These are phyloP conservation scores for Metellina segmentata DNA, from an alignment of 2,888 invertebrate species.

Conservation along the genomic window DNA sequence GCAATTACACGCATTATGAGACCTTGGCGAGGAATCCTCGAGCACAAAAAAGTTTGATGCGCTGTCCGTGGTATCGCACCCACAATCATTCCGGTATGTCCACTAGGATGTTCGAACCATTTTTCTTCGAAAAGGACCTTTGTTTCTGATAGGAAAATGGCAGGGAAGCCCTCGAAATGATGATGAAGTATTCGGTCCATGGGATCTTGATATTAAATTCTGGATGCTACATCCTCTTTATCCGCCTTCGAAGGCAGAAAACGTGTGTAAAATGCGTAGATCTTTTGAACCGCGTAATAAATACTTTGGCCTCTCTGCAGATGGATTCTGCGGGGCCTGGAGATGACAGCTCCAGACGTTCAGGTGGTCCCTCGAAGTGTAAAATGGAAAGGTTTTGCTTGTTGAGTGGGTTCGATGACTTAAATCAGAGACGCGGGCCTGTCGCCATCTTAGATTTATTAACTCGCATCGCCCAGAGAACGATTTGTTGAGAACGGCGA, in stretches of 20 bases:
- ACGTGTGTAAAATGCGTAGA: conserved; percentile 49
- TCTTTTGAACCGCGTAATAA: conserved; percentile 45
- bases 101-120: conserved; percentile 65
- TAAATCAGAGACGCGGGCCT: conserved; percentile 14
- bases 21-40: conserved; percentile 57
- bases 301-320: conserved; percentile 17
- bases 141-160: conserved; percentile 67
- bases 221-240: conserved; percentile 23
- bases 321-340: conserved; percentile 10
- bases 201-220: conserved; percentile 64
- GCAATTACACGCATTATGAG: conserved; percentile 71
- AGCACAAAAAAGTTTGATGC: conserved; percentile 28
- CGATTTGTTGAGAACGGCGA: neutral
- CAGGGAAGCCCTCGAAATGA: conserved; percentile 58
- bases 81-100: conserved; percentile 61
- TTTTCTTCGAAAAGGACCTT: conserved; percentile 45
- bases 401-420: conserved; percentile 40
- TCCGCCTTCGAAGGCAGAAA: conserved; percentile 12
- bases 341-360: neutral
- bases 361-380: conserved; percentile 14
- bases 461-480: neutral
- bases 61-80: conserved; percentile 61
- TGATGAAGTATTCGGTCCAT: conserved; percentile 58
- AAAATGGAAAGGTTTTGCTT: neutral
- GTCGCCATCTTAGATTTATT: neutral